Evolutionary conservation across 2,888 invertebrate genomes (phyloP).

Genomic region (Cryptus armator): DNA sequence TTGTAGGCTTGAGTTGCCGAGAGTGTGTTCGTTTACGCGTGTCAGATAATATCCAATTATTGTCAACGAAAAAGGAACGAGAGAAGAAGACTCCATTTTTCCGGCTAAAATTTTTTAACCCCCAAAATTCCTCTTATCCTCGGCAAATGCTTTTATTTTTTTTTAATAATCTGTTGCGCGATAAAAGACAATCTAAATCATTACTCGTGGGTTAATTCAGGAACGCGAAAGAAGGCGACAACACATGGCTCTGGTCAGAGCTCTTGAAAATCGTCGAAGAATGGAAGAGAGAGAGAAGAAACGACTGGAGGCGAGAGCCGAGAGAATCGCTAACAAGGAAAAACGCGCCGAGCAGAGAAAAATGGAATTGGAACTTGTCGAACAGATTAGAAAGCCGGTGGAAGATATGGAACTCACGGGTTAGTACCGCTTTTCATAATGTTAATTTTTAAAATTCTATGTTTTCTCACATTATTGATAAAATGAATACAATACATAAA

Average conservation of each 20-base stretch:
- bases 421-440: slow-evolving; percentile 60
- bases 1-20: slow-evolving; percentile 74
- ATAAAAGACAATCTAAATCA: slow-evolving; percentile 28
- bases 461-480: neutral
- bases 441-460: no score
- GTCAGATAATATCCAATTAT: slow-evolving; percentile 15
- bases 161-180: neutral
- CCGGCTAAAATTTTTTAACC: slow-evolving; percentile 11
- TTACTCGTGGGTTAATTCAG: slow-evolving; percentile 84
- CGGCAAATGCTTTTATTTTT: slow-evolving; percentile 36
- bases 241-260: slow-evolving; percentile 95
- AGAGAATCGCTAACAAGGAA: slow-evolving; percentile 94
- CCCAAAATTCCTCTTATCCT: slow-evolving; percentile 29
- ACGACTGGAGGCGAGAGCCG: slow-evolving; percentile 91
- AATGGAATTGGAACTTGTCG: slow-evolving; percentile 89
- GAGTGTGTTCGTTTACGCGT: slow-evolving; percentile 70
- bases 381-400: slow-evolving; percentile 93
- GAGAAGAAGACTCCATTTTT: slow-evolving; percentile 34
- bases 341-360: slow-evolving; percentile 91
- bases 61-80: slow-evolving; percentile 31
- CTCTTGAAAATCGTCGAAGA: slow-evolving; percentile 93
- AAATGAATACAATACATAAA: neutral
- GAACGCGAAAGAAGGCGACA: slow-evolving; percentile 96
- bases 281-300: slow-evolving; percentile 94
- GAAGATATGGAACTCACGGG: slow-evolving; percentile 95